Base-by-base conservation (phyloP, 2,888 invertebrate species). In the Limnephilus marmoratus region DNA sequence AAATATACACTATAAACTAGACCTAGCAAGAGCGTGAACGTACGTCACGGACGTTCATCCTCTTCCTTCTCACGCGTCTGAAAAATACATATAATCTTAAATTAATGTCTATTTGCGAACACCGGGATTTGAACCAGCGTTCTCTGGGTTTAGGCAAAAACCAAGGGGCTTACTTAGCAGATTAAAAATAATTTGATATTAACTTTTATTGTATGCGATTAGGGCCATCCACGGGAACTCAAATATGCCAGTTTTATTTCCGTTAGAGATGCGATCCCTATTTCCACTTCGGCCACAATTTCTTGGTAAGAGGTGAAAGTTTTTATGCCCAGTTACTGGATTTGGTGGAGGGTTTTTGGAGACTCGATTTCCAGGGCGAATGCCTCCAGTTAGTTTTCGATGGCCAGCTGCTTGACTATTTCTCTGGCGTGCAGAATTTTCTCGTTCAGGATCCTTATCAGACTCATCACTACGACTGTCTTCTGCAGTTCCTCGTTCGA, bases 171-270 rank as follows among this genome's bases (percentile, higher is more conserved):
- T 24, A n/a, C 9, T 31, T 31, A 31, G 31, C 68, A 24, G n/a
- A 68, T 24, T 68, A 9, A 24, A 24, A 68, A 68, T 68, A 34
- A 85, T 85, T 4, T 53, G 13, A 41, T 86, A 93, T 93, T 94
- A 94, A 96, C 96, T 94, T 91, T 95, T 95, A 90, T 95, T 94
- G 94, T 98, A 98, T 1, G 97, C 96, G 24, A 98, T 94, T 2
- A 98, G 95, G 0, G 97, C 97, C 97, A 98, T 97, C 98, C 98
- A 98, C 0, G 98, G 98, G 95, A 97, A 97, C 94, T 98, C 97
- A 81, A 96, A 96, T 5, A 97, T 94, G 0, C 94, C 95, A 0
- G 98, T 97, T 92, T 96, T 95, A 85, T 97, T 96, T 0, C 98
- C 98, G 5, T 97, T 96, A 41, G 96, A 95, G 87, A 98, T 97